phyloP scores from a whole-genome alignment of 1,140 invertebrate genomes.

The Pogonognathellus flavescens region DNA sequence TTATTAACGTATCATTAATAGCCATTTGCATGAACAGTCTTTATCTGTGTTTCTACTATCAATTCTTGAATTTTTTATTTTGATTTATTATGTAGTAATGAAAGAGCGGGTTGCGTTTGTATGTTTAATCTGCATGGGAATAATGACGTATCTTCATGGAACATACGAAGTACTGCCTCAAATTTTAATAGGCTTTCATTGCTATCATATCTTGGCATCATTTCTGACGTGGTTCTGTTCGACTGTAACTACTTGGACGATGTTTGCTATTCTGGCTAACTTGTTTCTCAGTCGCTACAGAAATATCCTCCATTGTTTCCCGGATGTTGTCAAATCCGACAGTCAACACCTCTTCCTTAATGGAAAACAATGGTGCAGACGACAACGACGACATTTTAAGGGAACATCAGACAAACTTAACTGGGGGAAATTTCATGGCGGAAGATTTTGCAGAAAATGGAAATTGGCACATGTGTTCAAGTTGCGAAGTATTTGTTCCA shows the following conservation, averaged over 20 bases:
- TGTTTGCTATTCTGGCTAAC: constrained; percentile 53
- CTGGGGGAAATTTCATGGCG: constrained; percentile 60
- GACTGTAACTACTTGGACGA: constrained; percentile 34
- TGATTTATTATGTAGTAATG: no score
- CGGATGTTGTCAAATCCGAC: constrained; percentile 31
- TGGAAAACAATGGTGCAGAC: neutral
- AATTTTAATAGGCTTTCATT: neutral
- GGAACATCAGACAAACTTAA: constrained; percentile 49
- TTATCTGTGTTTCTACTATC: no score
- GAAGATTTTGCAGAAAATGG: constrained; percentile 46
- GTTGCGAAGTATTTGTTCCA: constrained; percentile 84
- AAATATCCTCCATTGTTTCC: constrained; percentile 53
- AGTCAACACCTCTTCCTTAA: neutral
- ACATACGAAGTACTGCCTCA: constrained; percentile 43
- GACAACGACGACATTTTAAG: neutral
- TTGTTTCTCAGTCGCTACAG: constrained; percentile 49
- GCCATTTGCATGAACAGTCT: no score
- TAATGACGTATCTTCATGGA: constrained; percentile 55
- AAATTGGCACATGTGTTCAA: constrained; percentile 81
- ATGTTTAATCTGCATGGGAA: constrained; percentile 4
- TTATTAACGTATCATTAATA: no score
- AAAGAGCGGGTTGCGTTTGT: constrained; percentile 13
- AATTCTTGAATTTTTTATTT: no score
- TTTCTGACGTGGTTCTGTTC: neutral
- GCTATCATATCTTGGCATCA: no score